Base-by-base conservation (phyloP, 2,797 vertebrate genomes). In the Oophaga sylvatica region DNA sequence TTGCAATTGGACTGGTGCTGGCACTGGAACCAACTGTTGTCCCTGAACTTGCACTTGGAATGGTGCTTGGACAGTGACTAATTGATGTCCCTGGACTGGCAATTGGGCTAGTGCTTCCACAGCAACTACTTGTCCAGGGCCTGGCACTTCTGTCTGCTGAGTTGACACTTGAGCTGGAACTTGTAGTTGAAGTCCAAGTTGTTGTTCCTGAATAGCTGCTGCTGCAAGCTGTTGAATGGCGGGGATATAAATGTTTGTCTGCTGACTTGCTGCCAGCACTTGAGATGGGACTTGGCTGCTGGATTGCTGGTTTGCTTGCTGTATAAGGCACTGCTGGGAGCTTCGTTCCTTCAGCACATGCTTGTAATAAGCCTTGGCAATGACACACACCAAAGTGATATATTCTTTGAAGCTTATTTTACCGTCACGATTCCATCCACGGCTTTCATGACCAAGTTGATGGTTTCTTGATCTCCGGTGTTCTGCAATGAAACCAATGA, bases 391-490 rank as follows among this genome's bases (percentile, higher is more conserved):
- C 65, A 88, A 35, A 22, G 71, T 80, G 17, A 80, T 53, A 10
- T 84, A 88, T 80, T 88, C 87, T 71, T 31, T 73, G 26, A 84
- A 88, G 87, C 75, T 88, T 45, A 88, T 71, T 84, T 84, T 76
- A 53, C 87, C 87, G 62, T 84, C 87, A 17, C 80, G 80, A n/a
- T 88, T 83, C 48, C 81, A 63, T 88, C 87, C 48, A 84, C 80
- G 8, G 87, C 87, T 80, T 83, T 88, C 65, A 84, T 48, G 5
- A 88, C 76, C 11, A 84, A 70, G 31, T 60, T 68, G 19, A 88
- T 84, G 7, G 87, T 88, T 57, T 88, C 87, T 0, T 75, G 56
- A 56, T 88, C 87, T 26, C 53, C 87, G 3, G 81, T 79, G n/a
- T 84, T 88, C 87, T 88, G 71, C n/a, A 78, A 71, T 8, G 29